Evolutionary conservation across 2,888 invertebrate genomes (phyloP), one percentile per base, ranked within the genome.

Genomic region (Sinhomidia bicolor): DNA sequence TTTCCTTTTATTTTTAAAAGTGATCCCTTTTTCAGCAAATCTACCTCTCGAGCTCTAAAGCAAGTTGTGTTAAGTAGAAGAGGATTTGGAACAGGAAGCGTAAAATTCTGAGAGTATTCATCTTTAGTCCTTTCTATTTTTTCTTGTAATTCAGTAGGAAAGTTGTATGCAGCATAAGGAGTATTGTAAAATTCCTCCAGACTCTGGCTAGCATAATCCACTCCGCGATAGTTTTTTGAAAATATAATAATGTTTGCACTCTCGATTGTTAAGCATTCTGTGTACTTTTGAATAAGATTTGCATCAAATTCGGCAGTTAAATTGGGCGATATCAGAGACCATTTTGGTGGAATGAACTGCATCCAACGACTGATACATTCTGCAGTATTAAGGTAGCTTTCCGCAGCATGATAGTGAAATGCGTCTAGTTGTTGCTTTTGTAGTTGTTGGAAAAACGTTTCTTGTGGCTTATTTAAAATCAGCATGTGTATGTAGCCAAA

Each of bases 401-500:
- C 57, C 0, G 80, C 80, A 0, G 89, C 85, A n/a, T 36, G 60
- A 65, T 86, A 89, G 71, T 91, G 91, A 23, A 91, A 91, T 2
- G 76, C 5, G n/a, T 89, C 85, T 3, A 90, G 85, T 1, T 80
- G 57, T 5, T 89, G 88, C 12, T 47, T 88, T 47, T 90, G 86
- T 14, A 89, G 65, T 32, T 90, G 90, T 32, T 88, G 71, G 51
- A 90, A 91, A 47, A 90, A 79, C 2, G 85, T 20, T n/a, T 88
- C 47, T n/a, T 78, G 85, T 0, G 89, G 90, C 10, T 68, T 78
- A 1, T 82, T 57, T 0, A 29, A 47, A 4, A 51, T n/a, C 0
- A 91, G 51, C 84, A 89, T 74, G 29, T 89, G 74, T 2, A 91
- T 20, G 47, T 90, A 91, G 0, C 84, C 82, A 54, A 90, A 91